Conservation (phyloP, 2,888 invertebrate genomes). For the Pegoplata infirma region DNA sequence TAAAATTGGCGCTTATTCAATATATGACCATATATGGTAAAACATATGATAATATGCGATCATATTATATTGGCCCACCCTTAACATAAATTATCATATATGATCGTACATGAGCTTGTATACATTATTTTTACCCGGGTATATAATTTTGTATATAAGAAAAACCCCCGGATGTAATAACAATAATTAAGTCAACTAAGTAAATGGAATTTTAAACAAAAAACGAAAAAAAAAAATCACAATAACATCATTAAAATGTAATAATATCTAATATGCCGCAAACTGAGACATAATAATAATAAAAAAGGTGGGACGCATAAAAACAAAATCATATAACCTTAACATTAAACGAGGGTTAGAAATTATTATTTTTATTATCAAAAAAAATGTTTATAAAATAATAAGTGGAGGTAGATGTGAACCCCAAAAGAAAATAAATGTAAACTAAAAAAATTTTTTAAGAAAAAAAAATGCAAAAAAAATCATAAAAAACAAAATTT, state of each 20-base stretch:
- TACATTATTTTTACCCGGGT: too few relatives aligned
- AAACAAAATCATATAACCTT: conserved; percentile 51
- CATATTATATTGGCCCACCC: too few relatives aligned
- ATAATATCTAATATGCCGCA: conserved; percentile 59
- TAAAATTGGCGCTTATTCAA: too few relatives aligned
- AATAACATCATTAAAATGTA: conserved; percentile 65
- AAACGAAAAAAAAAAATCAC: conserved; percentile 43
- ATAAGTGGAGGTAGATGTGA: background rate
- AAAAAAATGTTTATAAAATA: background rate
- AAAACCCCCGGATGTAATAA: conserved; percentile 30
- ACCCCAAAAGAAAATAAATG: background rate
- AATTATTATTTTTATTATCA: background rate
- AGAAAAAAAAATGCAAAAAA: background rate
- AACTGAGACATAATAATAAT: conserved; percentile 56
- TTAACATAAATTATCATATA: too few relatives aligned
- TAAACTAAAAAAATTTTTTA: background rate
- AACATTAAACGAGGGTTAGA: conserved; percentile 24
- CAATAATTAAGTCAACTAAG: conserved; percentile 63
- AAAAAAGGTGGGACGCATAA: conserved; percentile 28
- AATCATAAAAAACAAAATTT: conserved; percentile 1
- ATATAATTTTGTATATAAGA: too few relatives aligned
- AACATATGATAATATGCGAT: too few relatives aligned
- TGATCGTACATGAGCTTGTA: too few relatives aligned
- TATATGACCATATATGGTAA: too few relatives aligned
- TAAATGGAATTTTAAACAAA: conserved; percentile 54